phyloP scores from a whole-genome alignment of 2,113 vertebrate genomes.

The Cottus gobio region DNA sequence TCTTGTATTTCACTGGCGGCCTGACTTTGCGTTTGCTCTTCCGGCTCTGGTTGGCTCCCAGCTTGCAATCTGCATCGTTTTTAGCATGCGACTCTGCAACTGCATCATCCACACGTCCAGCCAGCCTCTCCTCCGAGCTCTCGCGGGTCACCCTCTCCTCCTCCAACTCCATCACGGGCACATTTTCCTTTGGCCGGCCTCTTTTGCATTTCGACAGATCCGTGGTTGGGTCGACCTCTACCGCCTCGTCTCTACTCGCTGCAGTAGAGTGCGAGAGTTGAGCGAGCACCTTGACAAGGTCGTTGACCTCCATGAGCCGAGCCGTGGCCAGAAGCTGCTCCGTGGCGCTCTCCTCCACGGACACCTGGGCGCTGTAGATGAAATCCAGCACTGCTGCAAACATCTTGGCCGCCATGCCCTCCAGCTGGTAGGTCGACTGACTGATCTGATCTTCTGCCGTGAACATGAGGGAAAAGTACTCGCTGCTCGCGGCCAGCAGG shows the following conservation, averaged over 20 bases:
- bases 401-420: conserved; percentile 87
- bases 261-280: conserved; percentile 68
- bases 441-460: conserved; percentile 84
- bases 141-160: not conserved
- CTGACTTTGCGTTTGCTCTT: conserved; percentile 89
- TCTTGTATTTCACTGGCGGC: conserved; percentile 89
- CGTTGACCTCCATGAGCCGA: conserved; percentile 88
- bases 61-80: conserved; percentile 81
- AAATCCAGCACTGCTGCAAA: conserved; percentile 91
- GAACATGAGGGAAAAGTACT: conserved; percentile 95
- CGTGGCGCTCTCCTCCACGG: conserved; percentile 82
- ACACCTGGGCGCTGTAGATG: conserved; percentile 92
- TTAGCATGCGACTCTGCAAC: conserved; percentile 40
- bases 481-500: conserved; percentile 95
- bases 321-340: conserved; percentile 91
- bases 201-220: conserved; percentile 85
- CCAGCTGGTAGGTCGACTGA: conserved; percentile 87
- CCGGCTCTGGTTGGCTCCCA: conserved; percentile 77
- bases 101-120: conserved; percentile 39
- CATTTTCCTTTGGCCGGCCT: conserved; percentile 88
- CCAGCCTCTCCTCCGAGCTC: not conserved
- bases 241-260: not conserved
- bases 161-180: not conserved
- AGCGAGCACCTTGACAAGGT: conserved; percentile 86
- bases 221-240: not conserved